Percentiles rank a stretch among this genome's conserved stretches.
Evolutionary conservation across 1,140 invertebrate genomes (phyloP).

Genomic region (Lepidurus arcticus): DNA sequence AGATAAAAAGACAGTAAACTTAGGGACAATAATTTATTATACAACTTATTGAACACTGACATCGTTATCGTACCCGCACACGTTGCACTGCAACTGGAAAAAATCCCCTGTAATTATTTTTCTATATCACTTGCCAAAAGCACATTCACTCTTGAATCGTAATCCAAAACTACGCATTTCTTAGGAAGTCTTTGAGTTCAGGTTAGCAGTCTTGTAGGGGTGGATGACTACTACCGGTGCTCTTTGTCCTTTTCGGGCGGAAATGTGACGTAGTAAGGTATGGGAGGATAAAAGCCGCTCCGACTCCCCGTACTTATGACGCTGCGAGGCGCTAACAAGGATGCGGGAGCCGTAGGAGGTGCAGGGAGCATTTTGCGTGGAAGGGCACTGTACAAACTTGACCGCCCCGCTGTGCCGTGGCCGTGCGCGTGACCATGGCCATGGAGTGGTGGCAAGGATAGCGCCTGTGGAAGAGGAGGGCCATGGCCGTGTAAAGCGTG

Average conservation of each 20-base stretch:
- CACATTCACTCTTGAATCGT: not conserved
- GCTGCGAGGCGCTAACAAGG: constrained; percentile 9
- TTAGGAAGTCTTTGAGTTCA: not conserved
- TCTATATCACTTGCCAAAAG: not conserved
- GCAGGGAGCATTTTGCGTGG: constrained; percentile 25
- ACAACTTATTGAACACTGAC: not conserved
- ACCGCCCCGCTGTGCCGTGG: not conserved
- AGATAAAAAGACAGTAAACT: not conserved
- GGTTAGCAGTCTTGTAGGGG: not conserved
- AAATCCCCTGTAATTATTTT: not conserved
- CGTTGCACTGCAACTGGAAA: not conserved
- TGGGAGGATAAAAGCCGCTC: constrained; percentile 39
- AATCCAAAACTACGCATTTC: not conserved
- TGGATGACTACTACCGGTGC: not conserved
- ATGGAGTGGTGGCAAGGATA: constrained; percentile 28
- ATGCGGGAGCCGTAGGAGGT: constrained; percentile 1
- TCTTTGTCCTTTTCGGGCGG: constrained; percentile 40
- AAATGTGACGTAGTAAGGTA: constrained; percentile 45
- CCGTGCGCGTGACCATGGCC: not conserved
- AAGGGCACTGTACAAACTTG: constrained; percentile 26
- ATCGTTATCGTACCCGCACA: not conserved
- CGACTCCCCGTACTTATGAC: constrained; percentile 30
- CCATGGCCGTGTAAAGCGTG: constrained; percentile 37
- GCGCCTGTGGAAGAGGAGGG: constrained; percentile 24
- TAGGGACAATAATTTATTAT: constrained; percentile 12